Evolutionary conservation across 2,797 vertebrate genomes (phyloP), one percentile per base, ranked within the genome.

Genomic region (Peromyscus melanophrys): DNA sequence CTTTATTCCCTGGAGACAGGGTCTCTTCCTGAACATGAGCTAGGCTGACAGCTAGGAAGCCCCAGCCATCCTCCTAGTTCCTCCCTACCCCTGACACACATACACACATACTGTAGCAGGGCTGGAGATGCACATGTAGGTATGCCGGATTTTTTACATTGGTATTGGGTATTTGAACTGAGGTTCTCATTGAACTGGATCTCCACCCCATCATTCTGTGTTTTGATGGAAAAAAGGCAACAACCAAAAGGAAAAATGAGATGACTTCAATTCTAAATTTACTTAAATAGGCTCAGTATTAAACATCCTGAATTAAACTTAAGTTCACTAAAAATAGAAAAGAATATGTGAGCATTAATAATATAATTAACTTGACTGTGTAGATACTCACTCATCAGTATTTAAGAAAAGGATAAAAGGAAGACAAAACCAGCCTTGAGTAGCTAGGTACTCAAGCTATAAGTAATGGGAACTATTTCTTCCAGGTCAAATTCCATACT

Each of bases 251-350:
- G 29, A 75, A 90, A 73, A 55, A 34, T 23, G 12, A 80, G 12
- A 21, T 29, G 9, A 43, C 1, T 7, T 82, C 46, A 49, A 92
- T 76, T 73, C 17, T 7, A 88, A 78, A 78, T 88, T 83, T 83
- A 52, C 19, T 57, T 76, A 87, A 89, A 71, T 71, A 65, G 37
- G 1, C 3, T 82, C 11, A 75, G 65, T 81, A 49, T 8, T 9
- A 80, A 80, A 85, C 8, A 90, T 77, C 75, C 61, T 94, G 34
- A 93, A 91, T 85, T 82, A 12, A 82, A 4, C 25, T 67, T 43
- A 1, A 81, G 77, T 67, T 85, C 34, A 92, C 5, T 40, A 59
- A 93, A 89, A 83, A 46, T 71, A 84, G 16, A 57, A 87, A 85
- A 87, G 25, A 73, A 75, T 78, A 88, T 67, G 6, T 94, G 43